Conservation (phyloP, 1,140 invertebrate genomes). For the Hylyphantes graminicola region DNA sequence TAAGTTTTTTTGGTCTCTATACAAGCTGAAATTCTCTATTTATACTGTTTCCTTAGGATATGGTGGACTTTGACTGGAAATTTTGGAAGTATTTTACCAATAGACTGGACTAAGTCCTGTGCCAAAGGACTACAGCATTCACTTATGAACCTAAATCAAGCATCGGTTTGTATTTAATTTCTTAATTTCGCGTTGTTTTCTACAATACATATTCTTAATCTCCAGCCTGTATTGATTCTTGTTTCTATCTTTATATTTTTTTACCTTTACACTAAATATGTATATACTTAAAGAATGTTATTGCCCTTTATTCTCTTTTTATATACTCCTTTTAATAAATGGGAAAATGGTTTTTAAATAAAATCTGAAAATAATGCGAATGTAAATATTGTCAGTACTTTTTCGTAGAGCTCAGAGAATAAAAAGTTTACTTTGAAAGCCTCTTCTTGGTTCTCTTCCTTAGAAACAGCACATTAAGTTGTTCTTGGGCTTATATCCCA, state of each 20-base stretch:
- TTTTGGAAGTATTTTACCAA: constrained; percentile 98
- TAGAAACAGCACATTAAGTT: too few relatives aligned
- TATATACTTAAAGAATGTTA: not conserved
- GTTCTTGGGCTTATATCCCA: too few relatives aligned
- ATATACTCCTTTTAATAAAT: not conserved
- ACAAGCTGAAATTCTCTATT: too few relatives aligned
- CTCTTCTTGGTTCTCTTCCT: too few relatives aligned
- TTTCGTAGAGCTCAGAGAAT: too few relatives aligned
- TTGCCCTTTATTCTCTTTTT: not conserved
- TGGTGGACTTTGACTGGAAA: constrained; percentile 99
- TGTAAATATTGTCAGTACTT: too few relatives aligned
- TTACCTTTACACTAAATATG: not conserved
- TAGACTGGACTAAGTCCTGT: constrained; percentile 99
- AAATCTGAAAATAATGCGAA: too few relatives aligned
- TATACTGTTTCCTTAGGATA: constrained; percentile 82
- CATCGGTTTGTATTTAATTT: constrained; percentile 11
- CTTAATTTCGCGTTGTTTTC: not conserved
- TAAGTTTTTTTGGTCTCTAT: too few relatives aligned
- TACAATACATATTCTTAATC: not conserved
- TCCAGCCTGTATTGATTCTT: not conserved
- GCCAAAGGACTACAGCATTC: constrained; percentile 94
- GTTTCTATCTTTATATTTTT: not conserved
- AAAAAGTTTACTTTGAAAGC: too few relatives aligned
- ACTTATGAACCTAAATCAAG: constrained; percentile 86
- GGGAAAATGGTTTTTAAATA: too few relatives aligned